Base-by-base conservation (phyloP, 2,797 vertebrate genomes). In the Nannoperca obscura region DNA sequence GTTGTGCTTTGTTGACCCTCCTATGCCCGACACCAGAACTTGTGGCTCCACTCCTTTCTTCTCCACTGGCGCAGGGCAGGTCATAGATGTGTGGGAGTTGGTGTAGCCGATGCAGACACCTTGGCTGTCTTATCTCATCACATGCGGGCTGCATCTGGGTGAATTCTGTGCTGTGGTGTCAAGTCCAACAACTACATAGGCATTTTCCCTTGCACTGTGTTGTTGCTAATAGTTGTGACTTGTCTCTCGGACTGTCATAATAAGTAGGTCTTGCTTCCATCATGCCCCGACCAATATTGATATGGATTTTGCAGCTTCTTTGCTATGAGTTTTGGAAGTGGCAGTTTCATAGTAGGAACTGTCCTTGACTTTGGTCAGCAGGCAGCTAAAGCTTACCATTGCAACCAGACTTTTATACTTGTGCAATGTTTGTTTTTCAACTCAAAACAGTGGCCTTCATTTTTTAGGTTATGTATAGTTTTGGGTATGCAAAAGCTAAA, bases 391-490 rank as follows among this genome's bases (percentile, higher is more conserved):
- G 42, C 20, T 76, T n/a, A 70, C 40, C 5, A 61, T 53, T 82
- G 34, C n/a, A 32, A 52, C 19, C 30, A 60, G 5, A 32, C 34
- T 64, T n/a, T 24, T 19, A 22, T 22, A 34, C 2, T 20, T 11
- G 1, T 57, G 7, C 13, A 70, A 19, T 68, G 36, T 55, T 76
- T 60, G 27, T 14, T 58, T 42, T 62, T n/a, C 8, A 32, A 57
- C 36, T 27, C 36, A 63, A 72, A 62, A 24, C 42, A 64, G 22
- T 46, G 22, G 27, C 11, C 8, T 64, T 57, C 2, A 63, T 66
- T 70, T 57, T 59, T 66, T 9, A 50, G 32, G 30, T 69, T 52
- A 59, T 65, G 38, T 70, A 27, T 64, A 20, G 61, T 67, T 72
- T 22, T 40, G 20, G 3, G 15, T 59, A 53, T 52, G 5, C 9